These are phyloP conservation scores for Cryptocephalus primarius DNA, from an alignment of 2,888 invertebrate genomes.

Conservation along the genomic window DNA sequence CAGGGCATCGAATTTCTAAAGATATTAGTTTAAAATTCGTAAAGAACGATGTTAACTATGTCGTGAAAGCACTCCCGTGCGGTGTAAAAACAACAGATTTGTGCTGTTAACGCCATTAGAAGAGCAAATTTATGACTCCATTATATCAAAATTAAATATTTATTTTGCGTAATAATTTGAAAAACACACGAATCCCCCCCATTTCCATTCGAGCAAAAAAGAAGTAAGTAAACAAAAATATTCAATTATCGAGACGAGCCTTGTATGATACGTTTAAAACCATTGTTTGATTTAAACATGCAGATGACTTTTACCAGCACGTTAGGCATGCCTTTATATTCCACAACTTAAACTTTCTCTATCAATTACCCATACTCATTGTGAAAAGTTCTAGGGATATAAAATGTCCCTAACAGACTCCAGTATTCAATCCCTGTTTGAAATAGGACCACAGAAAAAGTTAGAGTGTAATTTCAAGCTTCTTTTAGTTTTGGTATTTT, in stretches of 20 bases:
- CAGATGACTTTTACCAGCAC: slow-evolving; percentile 5
- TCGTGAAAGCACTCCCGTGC: not conserved
- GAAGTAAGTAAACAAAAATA: slow-evolving; percentile 3
- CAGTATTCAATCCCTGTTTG: slow-evolving; percentile 2
- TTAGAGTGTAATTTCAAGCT: slow-evolving; percentile 1
- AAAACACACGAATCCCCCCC: slow-evolving; percentile 4
- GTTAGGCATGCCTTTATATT: slow-evolving; percentile 8
- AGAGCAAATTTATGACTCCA: not conserved
- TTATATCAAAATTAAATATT: slow-evolving; percentile 4
- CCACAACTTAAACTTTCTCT: slow-evolving; percentile 20
- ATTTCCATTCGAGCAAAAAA: slow-evolving; percentile 1
- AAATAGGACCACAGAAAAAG: slow-evolving; percentile 3
- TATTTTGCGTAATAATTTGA: slow-evolving; percentile 4
- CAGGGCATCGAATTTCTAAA: too few relatives aligned
- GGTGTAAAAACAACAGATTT: too few relatives aligned
- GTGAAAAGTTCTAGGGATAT: slow-evolving; percentile 19
- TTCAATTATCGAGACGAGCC: slow-evolving; percentile 7
- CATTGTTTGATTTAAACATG: slow-evolving; percentile 7
- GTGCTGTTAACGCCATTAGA: too few relatives aligned
- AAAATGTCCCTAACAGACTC: slow-evolving; percentile 18
- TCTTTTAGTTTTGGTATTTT: too few relatives aligned
- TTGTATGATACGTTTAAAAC: slow-evolving; percentile 7
- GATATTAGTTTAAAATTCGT: too few relatives aligned
- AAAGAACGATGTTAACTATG: not conserved
- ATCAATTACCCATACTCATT: slow-evolving; percentile 27